Percentiles rank a stretch among this genome's conserved stretches.
These are phyloP conservation scores for Mormyrus lacerda DNA, from an alignment of 2,113 vertebrate genomes.

Conservation along the genomic window DNA sequence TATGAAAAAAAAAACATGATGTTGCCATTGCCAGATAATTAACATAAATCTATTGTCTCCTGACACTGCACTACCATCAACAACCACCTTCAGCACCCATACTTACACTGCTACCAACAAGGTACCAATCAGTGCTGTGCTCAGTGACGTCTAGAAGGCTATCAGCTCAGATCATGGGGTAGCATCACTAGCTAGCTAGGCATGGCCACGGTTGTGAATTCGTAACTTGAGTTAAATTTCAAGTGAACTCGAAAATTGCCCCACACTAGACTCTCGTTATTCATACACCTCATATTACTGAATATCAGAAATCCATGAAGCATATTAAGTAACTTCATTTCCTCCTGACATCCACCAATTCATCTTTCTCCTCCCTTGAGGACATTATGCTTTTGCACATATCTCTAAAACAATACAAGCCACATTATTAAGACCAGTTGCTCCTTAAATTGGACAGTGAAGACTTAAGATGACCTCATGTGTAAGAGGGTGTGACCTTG, in stretches of 20 bases:
- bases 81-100: background rate
- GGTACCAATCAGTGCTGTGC: background rate
- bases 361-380: background rate
- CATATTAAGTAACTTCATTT: background rate
- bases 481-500: background rate
- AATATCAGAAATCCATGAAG: background rate
- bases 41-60: background rate
- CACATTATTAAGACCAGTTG: background rate
- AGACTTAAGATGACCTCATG: background rate
- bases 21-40: background rate
- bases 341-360: background rate
- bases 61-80: background rate
- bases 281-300: background rate
- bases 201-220: background rate
- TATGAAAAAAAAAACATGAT: background rate
- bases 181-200: background rate
- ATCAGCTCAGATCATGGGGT: background rate
- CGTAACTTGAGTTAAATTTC: too few relatives aligned
- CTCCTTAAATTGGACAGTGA: background rate
- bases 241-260: background rate
- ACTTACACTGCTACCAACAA: background rate
- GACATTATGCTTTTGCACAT: background rate
- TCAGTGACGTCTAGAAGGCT: too few relatives aligned
- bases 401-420: background rate
- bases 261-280: background rate